Percentiles rank a stretch among this genome's conserved stretches.
phyloP scores from a whole-genome alignment of 2,888 invertebrate species.

The Leucoptera coffeella region DNA sequence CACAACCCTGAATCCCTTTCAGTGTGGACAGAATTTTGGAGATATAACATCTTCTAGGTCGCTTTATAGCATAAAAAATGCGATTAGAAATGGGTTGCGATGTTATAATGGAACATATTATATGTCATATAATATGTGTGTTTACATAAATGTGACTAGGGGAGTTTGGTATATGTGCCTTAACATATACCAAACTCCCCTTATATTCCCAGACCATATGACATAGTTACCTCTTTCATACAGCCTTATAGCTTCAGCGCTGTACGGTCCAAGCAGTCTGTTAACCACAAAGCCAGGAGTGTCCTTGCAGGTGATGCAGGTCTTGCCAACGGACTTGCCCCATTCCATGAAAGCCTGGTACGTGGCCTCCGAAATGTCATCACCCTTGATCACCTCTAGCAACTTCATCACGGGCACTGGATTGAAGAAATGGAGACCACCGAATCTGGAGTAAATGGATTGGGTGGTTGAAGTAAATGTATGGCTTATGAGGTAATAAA shows the following conservation, averaged over 20 bases:
- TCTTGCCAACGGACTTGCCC: constrained; percentile 78
- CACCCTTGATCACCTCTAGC: constrained; percentile 72
- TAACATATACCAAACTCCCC: not conserved
- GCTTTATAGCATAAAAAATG: too few species aligned
- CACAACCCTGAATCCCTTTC: too few species aligned
- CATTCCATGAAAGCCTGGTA: constrained; percentile 68
- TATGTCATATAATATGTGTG: too few species aligned
- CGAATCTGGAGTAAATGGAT: constrained; percentile 62
- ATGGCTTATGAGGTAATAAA: not conserved
- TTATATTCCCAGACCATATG: not conserved
- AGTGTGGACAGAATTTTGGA: too few species aligned
- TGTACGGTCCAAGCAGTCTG: constrained; percentile 76
- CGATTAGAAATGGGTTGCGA: too few species aligned
- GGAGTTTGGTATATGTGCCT: too few species aligned
- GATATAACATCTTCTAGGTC: too few species aligned
- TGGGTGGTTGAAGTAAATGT: not conserved
- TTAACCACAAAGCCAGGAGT: constrained; percentile 92
- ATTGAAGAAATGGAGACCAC: constrained; percentile 91
- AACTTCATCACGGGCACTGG: constrained; percentile 88
- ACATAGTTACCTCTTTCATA: constrained; percentile 59
- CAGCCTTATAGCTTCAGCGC: constrained; percentile 74
- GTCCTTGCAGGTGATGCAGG: constrained; percentile 83
- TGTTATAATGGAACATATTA: too few species aligned
- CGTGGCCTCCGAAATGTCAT: constrained; percentile 72
- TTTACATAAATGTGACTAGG: too few species aligned